Percentiles rank a stretch among this genome's conserved stretches.
Conservation (phyloP, 2,113 vertebrate genomes). For the Malurus alboscapulatus region DNA sequence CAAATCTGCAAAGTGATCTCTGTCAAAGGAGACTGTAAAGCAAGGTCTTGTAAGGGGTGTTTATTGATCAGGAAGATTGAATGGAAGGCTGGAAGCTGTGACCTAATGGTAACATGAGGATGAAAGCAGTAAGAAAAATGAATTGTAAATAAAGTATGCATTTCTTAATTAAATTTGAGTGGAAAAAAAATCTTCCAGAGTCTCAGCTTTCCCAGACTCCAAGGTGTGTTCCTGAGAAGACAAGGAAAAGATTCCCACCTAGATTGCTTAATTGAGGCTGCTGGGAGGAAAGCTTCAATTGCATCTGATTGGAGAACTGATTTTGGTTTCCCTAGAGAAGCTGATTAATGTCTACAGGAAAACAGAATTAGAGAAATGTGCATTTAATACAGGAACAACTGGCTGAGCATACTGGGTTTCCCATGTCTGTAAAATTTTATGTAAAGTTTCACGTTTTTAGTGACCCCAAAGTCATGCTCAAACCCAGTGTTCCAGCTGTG, state of each 20-base stretch:
- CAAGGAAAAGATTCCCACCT: background rate
- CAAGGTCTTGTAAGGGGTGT: background rate
- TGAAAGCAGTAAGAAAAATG: constrained; percentile 13
- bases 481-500: background rate
- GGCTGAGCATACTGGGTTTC: background rate
- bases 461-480: background rate
- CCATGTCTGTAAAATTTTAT: background rate
- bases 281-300: constrained; percentile 7
- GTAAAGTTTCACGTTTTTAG: background rate
- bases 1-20: background rate
- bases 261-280: constrained; percentile 17
- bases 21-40: background rate
- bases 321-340: background rate
- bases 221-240: background rate
- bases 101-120: background rate
- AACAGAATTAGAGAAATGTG: background rate
- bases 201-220: background rate
- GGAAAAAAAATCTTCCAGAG: background rate
- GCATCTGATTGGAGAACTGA: background rate
- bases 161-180: background rate
- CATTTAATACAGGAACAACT: constrained; percentile 5
- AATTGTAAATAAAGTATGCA: background rate
- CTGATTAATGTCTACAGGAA: background rate
- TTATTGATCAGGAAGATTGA: background rate
- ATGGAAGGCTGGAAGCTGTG: background rate